Evolutionary conservation across 2,888 invertebrate genomes (phyloP), one percentile per base, ranked within the genome.

Genomic region (Deilephila porcellus): DNA sequence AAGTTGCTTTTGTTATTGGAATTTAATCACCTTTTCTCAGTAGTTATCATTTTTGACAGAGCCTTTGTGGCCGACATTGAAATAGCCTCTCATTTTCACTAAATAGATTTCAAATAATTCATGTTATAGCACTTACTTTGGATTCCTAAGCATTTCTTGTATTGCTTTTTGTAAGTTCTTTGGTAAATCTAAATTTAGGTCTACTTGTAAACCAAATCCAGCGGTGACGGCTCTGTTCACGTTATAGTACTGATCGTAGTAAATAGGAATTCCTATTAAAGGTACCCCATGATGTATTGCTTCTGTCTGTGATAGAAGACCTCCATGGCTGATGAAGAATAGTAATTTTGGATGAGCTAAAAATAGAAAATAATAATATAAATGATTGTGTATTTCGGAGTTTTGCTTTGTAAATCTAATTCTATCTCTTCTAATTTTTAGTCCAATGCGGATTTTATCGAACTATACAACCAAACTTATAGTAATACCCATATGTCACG

Each of bases 191-290:
- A 84, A 80, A 19, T 81, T 76, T 5, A 90, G 73, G 3, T 82
- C 74, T 0, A 90, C 87, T 73, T 81, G 83, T 14, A 82, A 77
- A 0, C 84, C 91, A 25, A 84, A 88, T 0, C 89, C 91, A 72
- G 83, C 87, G 0, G 74, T 74, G 2, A 86, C 87, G 0, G 88
- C 88, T 80, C 84, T 86, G 4, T 87, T 77, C 7, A 89, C 76
- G 59, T 92, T 93, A 0, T 83, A 76, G 74, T 85, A 88, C 79
- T 93, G 92, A 63, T 93, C 92, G 3, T 80, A 86, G 59, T 82
- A 84, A 1, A 88, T 77, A 0, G 91, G 91, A 3, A 91, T 80
- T 0, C 88, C 90, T 34, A 90, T 86, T 0, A 83, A 79, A 4
- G 91, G 90, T 1, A 88, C 83, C 52, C 86, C 89, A 29, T 86